Base-by-base conservation (phyloP, 2,113 vertebrate genomes). In the Platichthys flesus region DNA sequence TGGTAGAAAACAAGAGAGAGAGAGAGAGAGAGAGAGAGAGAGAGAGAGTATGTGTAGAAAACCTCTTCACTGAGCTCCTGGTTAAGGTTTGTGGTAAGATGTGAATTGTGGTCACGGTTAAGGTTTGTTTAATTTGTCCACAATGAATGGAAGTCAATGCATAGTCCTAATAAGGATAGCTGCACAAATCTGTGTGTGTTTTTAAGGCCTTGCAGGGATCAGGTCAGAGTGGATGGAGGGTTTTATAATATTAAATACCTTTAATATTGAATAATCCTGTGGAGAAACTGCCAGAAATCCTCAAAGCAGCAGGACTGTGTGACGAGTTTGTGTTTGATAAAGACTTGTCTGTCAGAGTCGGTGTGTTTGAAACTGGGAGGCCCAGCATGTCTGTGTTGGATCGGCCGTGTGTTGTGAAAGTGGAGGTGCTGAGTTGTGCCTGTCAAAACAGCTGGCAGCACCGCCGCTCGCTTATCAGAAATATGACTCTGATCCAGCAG, bases 361-460 rank as follows among this genome's bases (percentile, higher is more conserved):
- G 23, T 23, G 6, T 58, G 55, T 81, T 70, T 79, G 35, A 37
- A 31, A 37, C 40, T 10, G 13, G 40, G 28, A 56, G 73, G 66
- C 56, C 60, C 60, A 13, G 78, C 8, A 7, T 52, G 51, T 74
- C 16, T 13, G 37, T 8, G 35, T 37, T 37, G 35, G 35, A 37
- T 47, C 20, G 10, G 69, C 2, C 14, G 5, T 76, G 24, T 60
- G 0, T 75, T 75, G 67, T 83, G 26, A 75, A 18, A 15, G 61
- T 58, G 54, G 64, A 76, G 72, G 74, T 73, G 69, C 59, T 28
- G 75, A 85, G 60, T 71, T 56, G 5, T 57, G 78, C 61, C 74
- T 87, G 85, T 87, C 81, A 80, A 83, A 89, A 84, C 89, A 82
- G 26, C 61, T 85, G 88, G 79, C 81, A 65, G 49, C 65, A 1